A percentile compares a stretch with the other conserved stretches of the same genome.
Conservation (phyloP, 2,888 invertebrate species). For the Ferdinandea cuprea region DNA sequence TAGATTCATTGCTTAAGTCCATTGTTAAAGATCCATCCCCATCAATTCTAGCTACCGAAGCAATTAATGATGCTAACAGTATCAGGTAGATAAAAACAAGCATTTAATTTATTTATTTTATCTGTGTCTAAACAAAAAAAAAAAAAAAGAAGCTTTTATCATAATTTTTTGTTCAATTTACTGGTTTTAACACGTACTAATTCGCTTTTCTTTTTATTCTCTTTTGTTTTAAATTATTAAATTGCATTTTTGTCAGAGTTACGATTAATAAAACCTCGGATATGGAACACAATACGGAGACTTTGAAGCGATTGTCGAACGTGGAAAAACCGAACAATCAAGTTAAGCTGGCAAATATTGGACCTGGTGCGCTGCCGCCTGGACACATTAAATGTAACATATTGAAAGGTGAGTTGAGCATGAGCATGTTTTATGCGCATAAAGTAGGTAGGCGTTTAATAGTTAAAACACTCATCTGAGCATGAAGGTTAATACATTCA, state of each 20-base stretch:
- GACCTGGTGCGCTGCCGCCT: slow-evolving; percentile 89
- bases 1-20: slow-evolving; percentile 91
- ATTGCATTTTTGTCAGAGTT: slow-evolving; percentile 77
- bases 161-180: slow-evolving; percentile 22
- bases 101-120: slow-evolving; percentile 41
- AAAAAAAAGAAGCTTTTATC: slow-evolving; percentile 46
- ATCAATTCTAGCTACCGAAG: slow-evolving; percentile 85
- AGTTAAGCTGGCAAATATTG: slow-evolving; percentile 86
- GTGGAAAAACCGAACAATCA: slow-evolving; percentile 89
- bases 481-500: slow-evolving; percentile 4
- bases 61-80: slow-evolving; percentile 85
- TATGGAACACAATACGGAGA: slow-evolving; percentile 86
- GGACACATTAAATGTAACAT: slow-evolving; percentile 97
- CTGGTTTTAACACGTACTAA: slow-evolving; percentile 26
- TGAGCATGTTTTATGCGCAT: neutral
- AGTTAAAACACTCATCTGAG: neutral
- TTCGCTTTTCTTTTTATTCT: slow-evolving; percentile 18
- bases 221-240: slow-evolving; percentile 21
- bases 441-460: neutral
- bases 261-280: slow-evolving; percentile 83
- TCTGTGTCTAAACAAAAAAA: slow-evolving; percentile 30
- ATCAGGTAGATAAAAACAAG: slow-evolving; percentile 82
- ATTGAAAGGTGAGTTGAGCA: slow-evolving; percentile 88
- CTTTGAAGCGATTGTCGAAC: slow-evolving; percentile 86
- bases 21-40: slow-evolving; percentile 88